Evolutionary conservation across 2,113 vertebrate species (phyloP), one percentile per base, ranked within the genome.

Genomic region (Phrynosoma blainvillii): DNA sequence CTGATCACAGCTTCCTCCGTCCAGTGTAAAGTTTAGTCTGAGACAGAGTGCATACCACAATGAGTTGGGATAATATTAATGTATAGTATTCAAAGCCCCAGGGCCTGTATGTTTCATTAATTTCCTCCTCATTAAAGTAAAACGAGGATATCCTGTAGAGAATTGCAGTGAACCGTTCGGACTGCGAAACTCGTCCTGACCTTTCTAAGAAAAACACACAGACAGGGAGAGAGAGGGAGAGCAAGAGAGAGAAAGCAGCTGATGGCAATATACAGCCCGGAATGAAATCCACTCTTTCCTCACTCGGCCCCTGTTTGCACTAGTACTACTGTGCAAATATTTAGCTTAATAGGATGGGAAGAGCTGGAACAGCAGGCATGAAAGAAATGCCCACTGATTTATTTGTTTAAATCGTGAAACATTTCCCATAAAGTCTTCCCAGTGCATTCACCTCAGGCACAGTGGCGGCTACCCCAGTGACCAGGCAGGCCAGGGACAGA

Each of bases 81-180:
- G 96, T 96, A 96, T 96, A 96, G 94, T 93, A 95, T 96, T 93
- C 89, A 87, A 94, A 91, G 96, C 96, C 96, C 92, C 94, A 92
- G 96, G 96, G 95, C 90, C 94, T 94, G 95, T 96, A 94, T 96
- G 95, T 96, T 96, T 96, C 96, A 96, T 96, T 96, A 95, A 96
- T 96, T 96, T 96, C 96, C 96, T 96, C 94, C 94, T 94, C 95
- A 96, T 96, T 96, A 96, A 94, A 96, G 95, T 92, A 95, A 95
- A 96, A 96, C 92, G 94, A 96, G 96, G 96, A 96, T 96, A 96
- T 96, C 96, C 96, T 96, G 96, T 96, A 95, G 94, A 96, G 95
- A 96, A 95, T 94, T 95, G 95, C 96, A 96, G 94, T 95, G 95
- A 96, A 96, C 95, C 94, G 82, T 95, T 95, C 86, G 88, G 94